Base-by-base conservation (phyloP, 2,888 invertebrate genomes). In the Parnassius smintheus region DNA sequence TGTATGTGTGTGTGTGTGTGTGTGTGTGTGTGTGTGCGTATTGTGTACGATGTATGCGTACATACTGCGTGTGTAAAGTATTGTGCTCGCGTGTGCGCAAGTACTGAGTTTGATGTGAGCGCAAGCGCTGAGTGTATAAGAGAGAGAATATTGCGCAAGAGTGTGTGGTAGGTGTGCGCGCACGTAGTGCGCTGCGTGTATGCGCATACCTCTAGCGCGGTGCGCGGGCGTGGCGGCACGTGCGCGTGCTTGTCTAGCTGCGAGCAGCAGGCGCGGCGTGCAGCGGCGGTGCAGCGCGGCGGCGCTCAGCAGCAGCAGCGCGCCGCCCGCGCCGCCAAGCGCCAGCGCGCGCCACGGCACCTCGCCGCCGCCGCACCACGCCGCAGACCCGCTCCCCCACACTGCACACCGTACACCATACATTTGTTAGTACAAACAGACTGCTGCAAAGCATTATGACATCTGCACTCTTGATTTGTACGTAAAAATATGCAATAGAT, bases 291-390 rank as follows among this genome's bases (percentile, higher is more conserved):
- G 93, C 68, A 94, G 84, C 55, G 91, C 92, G 1, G 83, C 81
- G 11, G 84, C 81, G 0, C 93, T 91, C 59, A 92, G 70, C 54
- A 92, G 79, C 64, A 93, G 72, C 55, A 94, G 78, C 55, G 91
- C 82, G 11, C 92, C 86, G 54, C 88, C 86, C 10, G 92, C 89
- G 48, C 88, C 87, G 66, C 93, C 83, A 66, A 94, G 79, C 48
- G 92, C 78, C 60, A 94, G 82, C 73, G 92, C 92, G 56, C 93
- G 93, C 92, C 94, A 93, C 53, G 94, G 93, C 35, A 93, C 83
- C n/a, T 84, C 81, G 64, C 87, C 85, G 12, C 75, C 73, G 59
- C 79, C 77, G 68, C 84, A 83, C 53, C 68, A 3, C 45, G 65
- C 64, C 51, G 35, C 12, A 13, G 35, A 1, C 35, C 13, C 66